Percentiles rank a stretch among this genome's conserved stretches.
Evolutionary conservation across 1,140 invertebrate species (phyloP).

Genomic region (Drosophila orosa): DNA sequence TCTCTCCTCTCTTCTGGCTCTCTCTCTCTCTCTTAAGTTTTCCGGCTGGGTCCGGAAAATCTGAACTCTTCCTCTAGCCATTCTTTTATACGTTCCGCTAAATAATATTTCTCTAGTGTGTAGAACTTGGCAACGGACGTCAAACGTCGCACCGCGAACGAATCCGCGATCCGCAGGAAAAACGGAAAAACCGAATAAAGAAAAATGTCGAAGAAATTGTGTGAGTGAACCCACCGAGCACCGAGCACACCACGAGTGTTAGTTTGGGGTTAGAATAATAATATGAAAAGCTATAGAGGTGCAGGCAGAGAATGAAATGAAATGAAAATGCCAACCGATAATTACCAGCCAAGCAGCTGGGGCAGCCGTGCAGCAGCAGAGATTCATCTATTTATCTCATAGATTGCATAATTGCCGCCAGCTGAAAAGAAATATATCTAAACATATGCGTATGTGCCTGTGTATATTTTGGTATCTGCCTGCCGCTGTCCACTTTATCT

Average conservation of each 20-base stretch:
- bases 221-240: constrained; percentile 53
- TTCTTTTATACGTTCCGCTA: constrained; percentile 35
- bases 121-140: constrained; percentile 77
- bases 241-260: background rate
- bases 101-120: constrained; percentile 79
- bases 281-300: constrained; percentile 37
- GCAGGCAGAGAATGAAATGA: constrained; percentile 13
- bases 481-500: constrained; percentile 30
- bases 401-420: constrained; percentile 76
- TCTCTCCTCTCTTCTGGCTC: constrained; percentile 19
- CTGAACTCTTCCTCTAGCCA: constrained; percentile 38
- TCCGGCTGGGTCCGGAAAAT: constrained; percentile 73
- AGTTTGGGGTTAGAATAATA: constrained; percentile 26
- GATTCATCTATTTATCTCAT: constrained; percentile 59
- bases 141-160: constrained; percentile 62
- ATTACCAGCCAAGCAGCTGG: constrained; percentile 59
- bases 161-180: constrained; percentile 41
- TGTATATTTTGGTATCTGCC: constrained; percentile 50
- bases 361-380: constrained; percentile 29
- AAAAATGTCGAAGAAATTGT: constrained; percentile 75
- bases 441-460: constrained; percentile 24
- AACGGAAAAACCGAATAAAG: constrained; percentile 13
- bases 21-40: constrained; percentile 34
- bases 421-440: constrained; percentile 54
- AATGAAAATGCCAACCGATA: constrained; percentile 48